Evolutionary conservation across 2,797 vertebrate genomes (phyloP), one percentile per base, ranked within the genome.

Genomic region (Neosilurus mollespiculum): DNA sequence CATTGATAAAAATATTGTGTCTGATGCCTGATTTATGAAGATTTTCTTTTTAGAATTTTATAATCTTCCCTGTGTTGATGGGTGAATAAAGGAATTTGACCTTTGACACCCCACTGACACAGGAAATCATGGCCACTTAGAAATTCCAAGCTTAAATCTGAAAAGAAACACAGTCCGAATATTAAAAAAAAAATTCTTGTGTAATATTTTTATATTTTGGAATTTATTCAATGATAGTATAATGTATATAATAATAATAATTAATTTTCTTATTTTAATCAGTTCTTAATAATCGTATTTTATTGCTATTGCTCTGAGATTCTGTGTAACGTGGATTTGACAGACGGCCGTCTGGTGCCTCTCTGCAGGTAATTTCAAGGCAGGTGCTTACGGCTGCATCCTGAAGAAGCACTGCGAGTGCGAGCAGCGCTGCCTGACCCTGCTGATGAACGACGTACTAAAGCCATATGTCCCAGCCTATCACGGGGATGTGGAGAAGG

Each of bases 371-470:
- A 99, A 97, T 87, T 99, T 99, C 93, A 98, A 98, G 93, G 97
- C 97, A 0, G 98, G 97, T 0, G 97, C 97, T 69, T 98, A 98
- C 0, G 98, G 98, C 16, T 95, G 96, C 49, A 98, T 99, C 89
- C 93, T 99, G 90, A 99, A 99, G 93, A 99, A 99, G 93, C 97
- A 99, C 93, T 99, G 98, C 86, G 98, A 99, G 56, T 97, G 96
- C 0, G 98, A 99, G 93, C 98, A 99, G 93, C 97, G 96, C 80
- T 99, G 98, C 87, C 93, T 99, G 78, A 96, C 96, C 88, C 94
- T 94, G 88, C 93, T 99, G 87, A 99, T 99, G 98, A 94, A 85
- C 0, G 98, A 99, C 1, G 94, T 97, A 81, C 95, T 99, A 76
- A 93, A 91, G 70, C 97, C 96, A 0, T 99, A 93, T 0, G 97